Evolutionary conservation across 2,797 vertebrate genomes (phyloP), one percentile per base, ranked within the genome.

Genomic region (Rachycentron canadum): DNA sequence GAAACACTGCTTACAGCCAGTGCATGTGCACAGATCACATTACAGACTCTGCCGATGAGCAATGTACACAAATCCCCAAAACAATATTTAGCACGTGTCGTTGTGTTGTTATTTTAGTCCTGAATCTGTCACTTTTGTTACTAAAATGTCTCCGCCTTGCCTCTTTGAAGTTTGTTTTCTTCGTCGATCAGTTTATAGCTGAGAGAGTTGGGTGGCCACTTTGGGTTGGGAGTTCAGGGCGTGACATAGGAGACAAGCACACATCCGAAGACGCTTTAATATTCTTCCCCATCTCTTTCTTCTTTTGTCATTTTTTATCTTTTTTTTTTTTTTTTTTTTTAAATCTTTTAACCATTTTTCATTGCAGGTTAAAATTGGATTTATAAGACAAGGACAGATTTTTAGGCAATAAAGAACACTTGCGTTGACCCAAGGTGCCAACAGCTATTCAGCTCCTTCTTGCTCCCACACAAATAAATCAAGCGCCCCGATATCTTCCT

Each of bases 401-500:
- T 86, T 71, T 12, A 41, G 69, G 58, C 69, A 45, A 71, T 78
- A 84, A 86, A 82, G 58, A 71, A 30, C 26, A 52, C 74, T 86
- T 13, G 5, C 76, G 61, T 76, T 70, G 70, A 78, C 75, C 81
- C 62, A 61, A 69, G 74, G 80, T 77, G 82, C 65, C 74, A 66
- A 71, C 82, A 68, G 80, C 84, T 76, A 78, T 90, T 89, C 81
- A 90, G 77, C 58, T 36, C 64, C 53, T 75, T 60, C 47, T 38
- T 69, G 83, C 89, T 91, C 91, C 86, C 91, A 91, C 87, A 86
- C 79, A 83, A 86, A 94, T 95, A 94, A 94, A 93, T 94, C 90
- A 92, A 87, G 87, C 25, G 64, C 83, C 84, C 77, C 53, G 85
- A 78, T 57, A 82, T 86, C 78, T 84, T 89, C 83, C 80, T 84